Base-by-base conservation (phyloP, 2,797 vertebrate genomes). In the Takifugu ocellatus region DNA sequence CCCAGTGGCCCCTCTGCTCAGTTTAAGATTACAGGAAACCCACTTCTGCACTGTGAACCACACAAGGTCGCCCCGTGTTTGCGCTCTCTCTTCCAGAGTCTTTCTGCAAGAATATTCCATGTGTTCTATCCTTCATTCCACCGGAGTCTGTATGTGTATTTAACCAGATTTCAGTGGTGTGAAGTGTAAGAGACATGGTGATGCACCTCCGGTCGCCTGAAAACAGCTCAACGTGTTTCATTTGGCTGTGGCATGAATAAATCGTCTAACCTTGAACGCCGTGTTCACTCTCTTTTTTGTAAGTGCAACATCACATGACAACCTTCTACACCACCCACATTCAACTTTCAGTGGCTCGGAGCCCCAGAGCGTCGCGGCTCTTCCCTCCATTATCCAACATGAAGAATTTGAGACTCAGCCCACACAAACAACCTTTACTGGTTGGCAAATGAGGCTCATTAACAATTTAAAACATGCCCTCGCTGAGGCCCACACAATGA, bases 81-180 rank as follows among this genome's bases (percentile, higher is more conserved):
- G 21, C 57, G n/a, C 49, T 52, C 51, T 64, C 46, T 7, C 26
- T 79, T 79, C 72, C 77, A 82, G 80, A 51, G 11, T 3, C 51
- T 26, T 25, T 56, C 75, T 75, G 49, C 72, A 82, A 91, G 94
- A 90, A 85, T 91, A 1, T 87, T 91, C 93, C 92, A 92, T 94
- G 93, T 86, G 80, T 93, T 89, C 93, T 96, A 92, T 98, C 97
- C 97, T 99, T 99, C 97, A 99, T 99, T 97, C 97, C 96, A 99
- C 96, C 97, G 96, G 97, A 99, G 97, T 99, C 97, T 99, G 97
- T 99, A 87, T 92, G 77, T 59, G 58, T 92, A 88, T 81, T 84
- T 72, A 94, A 92, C 90, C 97, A 99, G 97, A 99, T 98, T 99
- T 98, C 96, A 97, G 95, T 97, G 96, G 96, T 88, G 92, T 99